Evolutionary conservation across 2,113 vertebrate genomes (phyloP).

Genomic region (Hoplias malabaricus): DNA sequence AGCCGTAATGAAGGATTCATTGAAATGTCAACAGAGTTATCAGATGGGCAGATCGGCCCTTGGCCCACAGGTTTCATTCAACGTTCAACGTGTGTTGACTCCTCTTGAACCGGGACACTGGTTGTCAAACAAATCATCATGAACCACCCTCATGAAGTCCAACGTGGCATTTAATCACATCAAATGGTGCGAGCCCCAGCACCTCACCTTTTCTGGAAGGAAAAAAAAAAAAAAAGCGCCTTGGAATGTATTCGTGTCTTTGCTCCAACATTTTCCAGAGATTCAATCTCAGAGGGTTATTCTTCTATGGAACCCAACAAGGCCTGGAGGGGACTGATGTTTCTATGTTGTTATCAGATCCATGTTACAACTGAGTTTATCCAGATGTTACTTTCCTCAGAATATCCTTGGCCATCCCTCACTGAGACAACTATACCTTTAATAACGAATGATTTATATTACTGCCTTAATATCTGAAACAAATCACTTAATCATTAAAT

Average conservation of each 20-base stretch:
- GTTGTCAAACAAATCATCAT: slow-evolving; percentile 32
- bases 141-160: slow-evolving; percentile 11
- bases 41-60: not conserved
- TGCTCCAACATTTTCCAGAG: slow-evolving; percentile 22
- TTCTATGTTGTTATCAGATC: not conserved
- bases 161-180: slow-evolving; percentile 22
- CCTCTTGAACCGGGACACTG: not conserved
- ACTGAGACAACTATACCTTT: slow-evolving; percentile 15
- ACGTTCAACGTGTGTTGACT: not conserved
- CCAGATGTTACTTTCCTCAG: not conserved
- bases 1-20: slow-evolving; percentile 33
- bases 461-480: slow-evolving; percentile 52
- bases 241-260: slow-evolving; percentile 15
- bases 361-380: not conserved
- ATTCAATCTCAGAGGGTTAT: slow-evolving; percentile 6
- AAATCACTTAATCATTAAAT: slow-evolving; percentile 9
- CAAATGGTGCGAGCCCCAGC: not conserved
- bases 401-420: slow-evolving; percentile 12
- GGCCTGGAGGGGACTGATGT: not conserved
- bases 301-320: not conserved
- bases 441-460: slow-evolving; percentile 56
- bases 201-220: not conserved
- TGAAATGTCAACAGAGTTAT: slow-evolving; percentile 28
- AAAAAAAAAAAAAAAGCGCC: not conserved
- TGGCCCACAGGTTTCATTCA: not conserved